A percentile compares a stretch with the other conserved stretches of the same genome.
Conservation (phyloP, 2,888 invertebrate genomes). For the Hyalella azteca region DNA sequence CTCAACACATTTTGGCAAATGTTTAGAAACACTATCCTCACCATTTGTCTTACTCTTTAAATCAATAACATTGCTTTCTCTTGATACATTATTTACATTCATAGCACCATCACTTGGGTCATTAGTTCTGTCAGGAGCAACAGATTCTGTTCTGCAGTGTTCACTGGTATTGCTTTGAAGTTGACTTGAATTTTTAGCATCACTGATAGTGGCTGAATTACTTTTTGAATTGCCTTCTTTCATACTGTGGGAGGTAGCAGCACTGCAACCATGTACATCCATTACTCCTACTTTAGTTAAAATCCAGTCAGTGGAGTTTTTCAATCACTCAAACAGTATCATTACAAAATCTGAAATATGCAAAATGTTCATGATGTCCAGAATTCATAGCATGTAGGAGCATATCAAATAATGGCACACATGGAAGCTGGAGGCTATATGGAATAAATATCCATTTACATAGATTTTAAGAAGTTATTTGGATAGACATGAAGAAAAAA, state of each 20-base stretch:
- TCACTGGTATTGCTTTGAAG: not conserved
- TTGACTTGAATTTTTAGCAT: not conserved
- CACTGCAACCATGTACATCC: not conserved
- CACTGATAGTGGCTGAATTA: not conserved
- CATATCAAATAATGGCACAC: no score
- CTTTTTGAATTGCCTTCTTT: not conserved
- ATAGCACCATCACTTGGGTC: not conserved
- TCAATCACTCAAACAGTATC: no score
- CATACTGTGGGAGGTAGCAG: not conserved
- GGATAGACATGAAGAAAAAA: no score
- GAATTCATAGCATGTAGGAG: no score
- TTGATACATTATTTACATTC: not conserved
- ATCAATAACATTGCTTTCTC: not conserved
- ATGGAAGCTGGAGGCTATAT: no score
- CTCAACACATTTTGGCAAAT: not conserved
- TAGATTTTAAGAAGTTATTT: no score
- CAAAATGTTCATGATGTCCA: no score
- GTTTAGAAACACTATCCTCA: slow-evolving; percentile 9
- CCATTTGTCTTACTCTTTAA: not conserved
- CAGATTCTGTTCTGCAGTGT: not conserved
- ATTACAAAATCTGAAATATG: no score
- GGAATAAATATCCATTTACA: no score
- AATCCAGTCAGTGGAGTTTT: no score
- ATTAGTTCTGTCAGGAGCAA: not conserved
- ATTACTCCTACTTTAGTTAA: no score